A percentile compares a stretch with the other conserved stretches of the same genome.
Evolutionary conservation across 2,888 invertebrate species (phyloP).

Genomic region (Sepioteuthis lessoniana): DNA sequence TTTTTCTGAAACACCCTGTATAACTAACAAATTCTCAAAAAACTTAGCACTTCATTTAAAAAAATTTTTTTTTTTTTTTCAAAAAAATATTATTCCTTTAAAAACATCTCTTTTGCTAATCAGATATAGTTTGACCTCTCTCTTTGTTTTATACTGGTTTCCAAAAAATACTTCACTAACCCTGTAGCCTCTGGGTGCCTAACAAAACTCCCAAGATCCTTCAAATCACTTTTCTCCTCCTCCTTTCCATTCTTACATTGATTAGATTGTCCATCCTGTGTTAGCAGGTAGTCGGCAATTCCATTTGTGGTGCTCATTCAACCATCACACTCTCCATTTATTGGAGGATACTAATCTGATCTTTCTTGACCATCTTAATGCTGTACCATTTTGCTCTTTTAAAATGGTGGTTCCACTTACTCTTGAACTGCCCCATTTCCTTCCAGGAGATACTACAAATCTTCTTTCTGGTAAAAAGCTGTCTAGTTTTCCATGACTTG

Average conservation of each 20-base stretch:
- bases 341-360: neutral
- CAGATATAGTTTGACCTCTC: no score
- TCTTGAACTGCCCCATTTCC: conserved; percentile 44
- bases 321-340: neutral
- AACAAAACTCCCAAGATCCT: neutral
- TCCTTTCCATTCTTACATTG: neutral
- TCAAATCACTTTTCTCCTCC: neutral
- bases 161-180: neutral
- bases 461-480: conserved; percentile 48
- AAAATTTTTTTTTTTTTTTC: no score
- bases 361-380: neutral
- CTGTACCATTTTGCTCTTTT: neutral
- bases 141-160: neutral
- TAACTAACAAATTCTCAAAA: no score
- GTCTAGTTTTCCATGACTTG: conserved; percentile 49
- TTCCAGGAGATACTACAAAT: conserved; percentile 46
- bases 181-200: neutral
- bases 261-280: conserved; percentile 33
- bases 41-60: no score
- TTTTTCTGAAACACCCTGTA: no score
- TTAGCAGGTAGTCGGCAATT: neutral
- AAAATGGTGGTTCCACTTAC: neutral
- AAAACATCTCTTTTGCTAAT: no score
- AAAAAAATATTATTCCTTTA: no score
- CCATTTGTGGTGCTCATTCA: no score